Evolutionary conservation across 1,140 invertebrate genomes (phyloP).

Genomic region (Heliconius nattereri): DNA sequence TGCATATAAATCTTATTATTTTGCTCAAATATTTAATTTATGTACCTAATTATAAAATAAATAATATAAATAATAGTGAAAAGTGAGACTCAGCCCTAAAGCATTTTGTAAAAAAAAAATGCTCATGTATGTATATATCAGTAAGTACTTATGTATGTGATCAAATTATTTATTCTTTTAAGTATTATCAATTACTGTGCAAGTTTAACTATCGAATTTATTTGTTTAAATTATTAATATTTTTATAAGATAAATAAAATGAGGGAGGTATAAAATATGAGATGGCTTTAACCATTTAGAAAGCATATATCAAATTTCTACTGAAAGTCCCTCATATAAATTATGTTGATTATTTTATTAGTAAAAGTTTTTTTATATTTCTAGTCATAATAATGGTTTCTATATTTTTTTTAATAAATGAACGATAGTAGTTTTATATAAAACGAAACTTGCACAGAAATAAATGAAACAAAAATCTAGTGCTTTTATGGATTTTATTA

Average conservation of each 20-base stretch:
- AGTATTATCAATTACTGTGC: constrained; percentile 33
- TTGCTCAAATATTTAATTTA: constrained; percentile 13
- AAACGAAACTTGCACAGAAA: constrained; percentile 34
- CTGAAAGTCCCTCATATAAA: background rate
- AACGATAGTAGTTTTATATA: background rate
- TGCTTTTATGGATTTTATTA: constrained; percentile 56
- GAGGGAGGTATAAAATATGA: background rate
- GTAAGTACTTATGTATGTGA: constrained; percentile 45
- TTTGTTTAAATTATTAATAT: background rate
- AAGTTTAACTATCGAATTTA: constrained; percentile 27
- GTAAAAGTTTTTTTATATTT: background rate
- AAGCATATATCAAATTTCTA: background rate
- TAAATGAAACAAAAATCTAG: constrained; percentile 40
- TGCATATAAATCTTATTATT: constrained; percentile 11
- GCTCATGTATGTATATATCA: constrained; percentile 52
- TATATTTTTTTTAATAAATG: background rate
- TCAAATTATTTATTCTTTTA: constrained; percentile 38
- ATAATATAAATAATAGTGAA: background rate
- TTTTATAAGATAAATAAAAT: background rate
- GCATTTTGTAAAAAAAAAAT: constrained; percentile 61
- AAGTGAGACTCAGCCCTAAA: constrained; percentile 35
- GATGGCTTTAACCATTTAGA: background rate
- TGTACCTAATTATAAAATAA: background rate
- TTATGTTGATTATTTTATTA: background rate
- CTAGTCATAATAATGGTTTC: background rate